Percentiles rank a stretch among this genome's conserved stretches.
These are phyloP conservation scores for Tamandua tetradactyla DNA, from an alignment of 2,797 vertebrate species.

Conservation along the genomic window DNA sequence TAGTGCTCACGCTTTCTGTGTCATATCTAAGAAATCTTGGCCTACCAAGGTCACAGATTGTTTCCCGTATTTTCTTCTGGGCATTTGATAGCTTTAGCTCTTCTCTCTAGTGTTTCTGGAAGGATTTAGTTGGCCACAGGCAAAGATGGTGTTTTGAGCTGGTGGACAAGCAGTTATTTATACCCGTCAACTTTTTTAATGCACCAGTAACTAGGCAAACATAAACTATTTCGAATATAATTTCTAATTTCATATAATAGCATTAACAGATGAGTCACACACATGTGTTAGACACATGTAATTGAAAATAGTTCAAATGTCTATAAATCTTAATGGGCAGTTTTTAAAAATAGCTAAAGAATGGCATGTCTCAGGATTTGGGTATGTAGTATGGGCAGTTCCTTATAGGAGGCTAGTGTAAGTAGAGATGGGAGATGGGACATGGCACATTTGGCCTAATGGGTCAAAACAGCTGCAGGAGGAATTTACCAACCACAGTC, in stretches of 20 bases:
- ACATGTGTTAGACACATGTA: background rate
- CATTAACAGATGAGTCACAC: background rate
- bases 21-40: conserved; percentile 5
- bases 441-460: background rate
- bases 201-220: background rate
- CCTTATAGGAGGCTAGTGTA: background rate
- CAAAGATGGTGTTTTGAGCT: background rate
- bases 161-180: background rate
- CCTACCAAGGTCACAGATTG: background rate
- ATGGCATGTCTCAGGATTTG: background rate
- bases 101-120: background rate
- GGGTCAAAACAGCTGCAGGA: background rate
- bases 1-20: background rate
- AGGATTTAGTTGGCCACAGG: background rate
- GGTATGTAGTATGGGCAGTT: background rate
- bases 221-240: background rate
- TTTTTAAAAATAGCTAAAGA: background rate
- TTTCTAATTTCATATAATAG: background rate
- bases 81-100: background rate
- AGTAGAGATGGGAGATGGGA: background rate
- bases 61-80: background rate
- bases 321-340: background rate
- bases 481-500: background rate
- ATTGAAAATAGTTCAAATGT: background rate
- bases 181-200: background rate